Base-by-base conservation (phyloP, 2,797 vertebrate species). In the Galago senegalensis region DNA sequence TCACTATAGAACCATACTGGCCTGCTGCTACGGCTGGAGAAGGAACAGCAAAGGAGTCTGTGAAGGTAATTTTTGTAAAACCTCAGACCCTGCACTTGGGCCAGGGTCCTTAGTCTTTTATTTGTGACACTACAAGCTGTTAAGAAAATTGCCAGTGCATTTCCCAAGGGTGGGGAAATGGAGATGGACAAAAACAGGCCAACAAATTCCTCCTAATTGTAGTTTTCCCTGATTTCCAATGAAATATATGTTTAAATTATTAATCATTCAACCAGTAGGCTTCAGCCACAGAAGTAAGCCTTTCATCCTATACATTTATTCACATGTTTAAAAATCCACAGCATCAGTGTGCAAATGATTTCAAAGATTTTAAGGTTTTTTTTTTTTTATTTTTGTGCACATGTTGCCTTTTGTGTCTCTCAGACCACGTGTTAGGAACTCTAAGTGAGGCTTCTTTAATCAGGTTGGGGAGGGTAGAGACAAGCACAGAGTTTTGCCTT, bases 11-110 rank as follows among this genome's bases (percentile, higher is more conserved):
- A 98, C 98, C 93, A 99, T 98, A 86, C 87, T 99, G 94, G 99
- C 99, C 98, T 99, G 99, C 98, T 99, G 99, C 98, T 99, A 99
- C 18, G 99, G 99, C 97, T 99, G 99, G 99, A 99, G 98, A 97
- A 99, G 98, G 98, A 99, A 99, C 98, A 99, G 91, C 95, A 99
- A 99, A 98, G 99, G 99, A 89, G 99, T 98, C 87, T 99, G 99
- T 21, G 99, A 99, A 99, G 99, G 99, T 99, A 99, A 99, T 95
- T 27, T 13, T 60, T 83, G 25, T 34, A 72, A 31, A 89, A 87
- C 7, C 82, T 93, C 21, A 46, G 93, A 13, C 18, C 70, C 14
- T 40, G 56, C 18, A 17, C 11, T 87, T 49, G 2, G 63, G 43
- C 75, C 34, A 85, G 7, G 20, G 13, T 0, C 2, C 75, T 94